Conservation (phyloP, 2,888 invertebrate genomes). For the Drosophila peninsularis region DNA sequence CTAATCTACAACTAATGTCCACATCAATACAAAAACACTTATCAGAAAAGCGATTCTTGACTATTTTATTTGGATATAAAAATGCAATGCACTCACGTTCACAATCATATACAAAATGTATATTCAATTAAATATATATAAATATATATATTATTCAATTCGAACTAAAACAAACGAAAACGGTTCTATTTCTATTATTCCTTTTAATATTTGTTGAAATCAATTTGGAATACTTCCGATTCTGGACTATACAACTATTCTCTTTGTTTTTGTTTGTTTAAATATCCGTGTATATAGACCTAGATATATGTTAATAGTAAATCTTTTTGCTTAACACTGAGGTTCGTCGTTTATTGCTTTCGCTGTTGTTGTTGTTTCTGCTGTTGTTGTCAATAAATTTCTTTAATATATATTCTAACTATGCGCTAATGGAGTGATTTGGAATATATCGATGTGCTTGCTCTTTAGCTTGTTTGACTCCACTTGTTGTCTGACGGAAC, state of each 20-base stretch:
- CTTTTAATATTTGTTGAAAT: constrained; percentile 16
- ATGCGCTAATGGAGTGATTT: constrained; percentile 81
- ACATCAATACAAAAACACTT: constrained; percentile 61
- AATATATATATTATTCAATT: constrained; percentile 23
- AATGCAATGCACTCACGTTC: constrained; percentile 45
- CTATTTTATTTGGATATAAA: constrained; percentile 55
- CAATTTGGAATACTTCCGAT: constrained; percentile 53
- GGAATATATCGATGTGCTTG: constrained; percentile 67
- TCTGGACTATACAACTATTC: constrained; percentile 39
- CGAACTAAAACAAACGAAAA: constrained; percentile 54
- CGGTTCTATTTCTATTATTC: constrained; percentile 26
- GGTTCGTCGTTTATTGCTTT: constrained; percentile 81
- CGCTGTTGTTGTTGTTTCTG: constrained; percentile 61
- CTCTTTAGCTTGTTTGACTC: constrained; percentile 39
- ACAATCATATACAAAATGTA: constrained; percentile 59
- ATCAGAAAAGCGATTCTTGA: constrained; percentile 36
- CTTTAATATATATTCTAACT: constrained; percentile 71
- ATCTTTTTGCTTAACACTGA: constrained; percentile 72
- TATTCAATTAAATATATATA: constrained; percentile 24
- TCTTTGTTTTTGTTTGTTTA: constrained; percentile 43
- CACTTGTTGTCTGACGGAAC: constrained; percentile 37
- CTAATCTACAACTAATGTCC: constrained; percentile 48
- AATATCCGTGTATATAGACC: constrained; percentile 52
- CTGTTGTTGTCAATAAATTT: constrained; percentile 60
- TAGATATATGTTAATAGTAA: constrained; percentile 56